Evolutionary conservation across 1,140 invertebrate genomes (phyloP), one percentile per base, ranked within the genome.

Genomic region (Helicoverpa armigera): DNA sequence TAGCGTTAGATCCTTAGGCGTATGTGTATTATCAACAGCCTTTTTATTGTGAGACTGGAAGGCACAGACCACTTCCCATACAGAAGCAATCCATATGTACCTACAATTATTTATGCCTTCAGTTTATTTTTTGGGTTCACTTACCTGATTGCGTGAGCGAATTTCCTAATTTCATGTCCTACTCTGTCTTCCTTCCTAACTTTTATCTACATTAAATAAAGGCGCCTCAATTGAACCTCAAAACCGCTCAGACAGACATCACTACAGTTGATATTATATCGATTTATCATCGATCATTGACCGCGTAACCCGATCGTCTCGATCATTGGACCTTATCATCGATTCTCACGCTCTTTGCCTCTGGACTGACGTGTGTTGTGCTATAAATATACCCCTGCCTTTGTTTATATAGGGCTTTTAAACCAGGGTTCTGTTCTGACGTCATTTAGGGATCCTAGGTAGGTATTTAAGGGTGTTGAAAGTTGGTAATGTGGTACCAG

Each of bases 281-380:
- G 23, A 79, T 60, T 79, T 43, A 81, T 65, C 74, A 50, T 67
- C 31, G 80, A 78, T 54, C 83, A 78, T 81, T 85, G 85, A 79
- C 85, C 85, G 85, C 80, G 83, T 86, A 81, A 86, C 85, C 85
- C 79, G 75, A 83, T 77, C 72, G 78, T 60, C 76, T 60, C 80
- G 60, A 43, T 75, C 74, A 70, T 12, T 14, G 48, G 85, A 83
- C 83, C 83, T 83, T 82, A 79, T 80, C 54, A 82, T 70, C 67
- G 82, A 81, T 79, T 78, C 77, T 84, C 76, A 79, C 67, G 67
- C 48, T 70, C 67, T 70, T 70, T 70, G 67, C 48, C 67, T 70
- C 23, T 18, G 50, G 67, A 53, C 67, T 70, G 67, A 70, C 67
- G 67, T 53, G 50, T 12, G 50, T 53, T 53, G 50, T 70, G 18